Evolutionary conservation across 2,797 vertebrate genomes (phyloP).

Genomic region (Hydrophis major): DNA sequence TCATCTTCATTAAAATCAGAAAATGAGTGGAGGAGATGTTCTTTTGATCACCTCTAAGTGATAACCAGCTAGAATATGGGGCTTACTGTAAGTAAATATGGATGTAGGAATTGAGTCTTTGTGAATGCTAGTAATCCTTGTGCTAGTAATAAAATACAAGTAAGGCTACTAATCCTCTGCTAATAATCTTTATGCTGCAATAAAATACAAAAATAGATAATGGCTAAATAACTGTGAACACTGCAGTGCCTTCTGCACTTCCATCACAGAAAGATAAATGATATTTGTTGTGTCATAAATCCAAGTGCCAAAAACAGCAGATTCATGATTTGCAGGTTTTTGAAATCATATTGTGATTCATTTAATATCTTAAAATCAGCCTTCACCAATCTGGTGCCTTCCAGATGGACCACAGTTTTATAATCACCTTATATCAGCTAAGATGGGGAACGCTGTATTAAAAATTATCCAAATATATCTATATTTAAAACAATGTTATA

Average conservation of each 20-base stretch:
- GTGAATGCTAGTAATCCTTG: background rate
- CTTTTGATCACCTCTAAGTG: background rate
- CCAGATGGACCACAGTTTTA: background rate
- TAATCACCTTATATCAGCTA: background rate
- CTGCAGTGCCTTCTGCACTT: background rate
- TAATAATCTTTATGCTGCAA: background rate
- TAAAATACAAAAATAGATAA: background rate
- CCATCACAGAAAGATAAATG: background rate
- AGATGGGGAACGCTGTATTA: background rate
- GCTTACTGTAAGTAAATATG: background rate
- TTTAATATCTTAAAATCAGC: background rate
- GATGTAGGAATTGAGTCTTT: background rate
- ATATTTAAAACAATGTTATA: background rate
- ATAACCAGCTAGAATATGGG: background rate
- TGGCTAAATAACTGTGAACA: background rate
- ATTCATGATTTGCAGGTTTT: background rate
- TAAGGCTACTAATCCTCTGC: background rate
- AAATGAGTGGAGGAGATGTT: background rate
- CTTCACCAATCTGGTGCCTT: background rate
- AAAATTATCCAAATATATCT: background rate
- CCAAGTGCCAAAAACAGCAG: background rate
- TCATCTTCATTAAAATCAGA: background rate
- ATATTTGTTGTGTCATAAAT: background rate
- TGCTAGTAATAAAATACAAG: background rate
- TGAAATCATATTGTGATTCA: background rate